Base-by-base conservation (phyloP, 2,113 vertebrate genomes). In the Ciconia boyciana region DNA sequence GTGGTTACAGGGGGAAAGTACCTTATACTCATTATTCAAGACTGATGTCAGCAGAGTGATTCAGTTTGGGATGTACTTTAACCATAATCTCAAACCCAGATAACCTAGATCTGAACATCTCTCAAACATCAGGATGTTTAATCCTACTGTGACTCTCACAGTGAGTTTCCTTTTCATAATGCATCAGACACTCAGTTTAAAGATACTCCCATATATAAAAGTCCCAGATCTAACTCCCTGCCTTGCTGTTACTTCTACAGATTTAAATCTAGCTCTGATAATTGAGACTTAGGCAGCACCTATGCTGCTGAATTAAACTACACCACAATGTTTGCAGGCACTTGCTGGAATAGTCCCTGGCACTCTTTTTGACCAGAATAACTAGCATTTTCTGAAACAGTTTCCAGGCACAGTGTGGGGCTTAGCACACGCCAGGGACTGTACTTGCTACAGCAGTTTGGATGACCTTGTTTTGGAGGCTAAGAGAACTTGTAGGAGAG, bases 121-220 rank as follows among this genome's bases (percentile, higher is more conserved):
- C 89, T 91, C 72, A 91, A 90, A 82, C 5, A 17, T 87, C 79
- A 84, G 66, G 44, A 85, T 85, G 64, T 88, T 83, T 85, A 96
- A 94, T 87, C 81, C 78, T 89, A 13, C 74, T 92, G 57, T 74
- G 89, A 86, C 61, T 97, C 94, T 87, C 70, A 93, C 36, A 79
- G 62, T 52, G 66, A 93, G 44, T 91, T 9, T 87, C 34, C 44
- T 81, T 94, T 79, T 81, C 32, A 2, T 62, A 83, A 89, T 71
- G 83, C 93, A 64, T 93, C 92, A 96, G 82, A 58, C 39, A 62
- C 31, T 80, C 34, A 26, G 32, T 81, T 92, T 92, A 87, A 84
- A 96, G 60, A 82, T 58, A 79, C 11, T 76, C 22, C 22, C 11
- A 8, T 39, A 76, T 48, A 61, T 70, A 61, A 81, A 85, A 86